phyloP scores from a whole-genome alignment of 2,888 invertebrate species.

The Cheilosia scutellata region DNA sequence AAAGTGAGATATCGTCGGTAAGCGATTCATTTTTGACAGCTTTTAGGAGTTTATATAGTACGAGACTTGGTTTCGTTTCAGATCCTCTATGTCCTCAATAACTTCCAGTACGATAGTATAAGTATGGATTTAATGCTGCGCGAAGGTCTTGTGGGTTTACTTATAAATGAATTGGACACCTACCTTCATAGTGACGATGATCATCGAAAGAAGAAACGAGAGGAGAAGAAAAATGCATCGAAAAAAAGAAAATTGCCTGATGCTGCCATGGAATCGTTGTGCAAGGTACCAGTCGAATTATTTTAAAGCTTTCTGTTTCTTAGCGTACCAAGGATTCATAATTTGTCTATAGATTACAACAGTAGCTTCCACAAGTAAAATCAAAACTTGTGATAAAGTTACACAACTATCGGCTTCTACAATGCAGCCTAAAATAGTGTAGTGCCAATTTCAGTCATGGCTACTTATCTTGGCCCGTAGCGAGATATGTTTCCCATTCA shows the following conservation, averaged over 20 bases:
- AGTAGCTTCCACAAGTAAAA: too few species aligned
- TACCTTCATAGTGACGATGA: constrained; percentile 82
- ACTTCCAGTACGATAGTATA: constrained; percentile 84
- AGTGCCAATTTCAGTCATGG: too few species aligned
- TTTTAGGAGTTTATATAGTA: neutral
- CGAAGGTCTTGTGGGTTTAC: constrained; percentile 85
- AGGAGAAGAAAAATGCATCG: constrained; percentile 80
- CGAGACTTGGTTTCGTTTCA: constrained; percentile 40
- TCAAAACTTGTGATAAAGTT: too few species aligned
- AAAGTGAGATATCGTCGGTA: constrained; percentile 81
- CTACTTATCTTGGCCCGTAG: too few species aligned
- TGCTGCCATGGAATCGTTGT: constrained; percentile 77
- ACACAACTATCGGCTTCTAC: too few species aligned
- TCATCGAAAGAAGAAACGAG: constrained; percentile 80
- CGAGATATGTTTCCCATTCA: too few species aligned
- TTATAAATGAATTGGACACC: constrained; percentile 84
- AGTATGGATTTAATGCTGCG: constrained; percentile 85
- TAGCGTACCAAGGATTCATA: neutral
- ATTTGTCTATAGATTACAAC: too few species aligned
- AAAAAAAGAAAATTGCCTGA: constrained; percentile 81
- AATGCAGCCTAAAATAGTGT: too few species aligned
- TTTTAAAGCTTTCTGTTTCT: neutral
- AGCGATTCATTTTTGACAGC: neutral
- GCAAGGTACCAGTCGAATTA: constrained; percentile 78
- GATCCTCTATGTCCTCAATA: constrained; percentile 84